These are phyloP conservation scores for Arothron firmamentum DNA, from an alignment of 2,113 vertebrate genomes.

Conservation along the genomic window DNA sequence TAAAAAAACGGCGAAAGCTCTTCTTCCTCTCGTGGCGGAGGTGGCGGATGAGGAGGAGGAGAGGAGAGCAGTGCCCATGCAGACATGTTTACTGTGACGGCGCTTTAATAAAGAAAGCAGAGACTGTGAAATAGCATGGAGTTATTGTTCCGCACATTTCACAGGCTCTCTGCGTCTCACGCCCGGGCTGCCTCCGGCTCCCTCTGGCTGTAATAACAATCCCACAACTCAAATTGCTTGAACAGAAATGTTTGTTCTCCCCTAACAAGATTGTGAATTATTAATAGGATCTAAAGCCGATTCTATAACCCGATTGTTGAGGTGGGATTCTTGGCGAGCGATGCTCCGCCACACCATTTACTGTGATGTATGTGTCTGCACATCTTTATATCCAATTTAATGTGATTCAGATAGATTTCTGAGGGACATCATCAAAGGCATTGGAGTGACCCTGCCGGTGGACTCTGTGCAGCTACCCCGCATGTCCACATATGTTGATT, in stretches of 20 bases:
- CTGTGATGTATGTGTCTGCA: slow-evolving; percentile 82
- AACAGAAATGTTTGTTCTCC: slow-evolving; percentile 82
- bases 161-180: slow-evolving; percentile 37
- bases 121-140: slow-evolving; percentile 74
- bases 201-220: slow-evolving; percentile 63
- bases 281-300: slow-evolving; percentile 78
- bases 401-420: slow-evolving; percentile 80
- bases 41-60: neutral
- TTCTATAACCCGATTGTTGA: slow-evolving; percentile 77
- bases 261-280: slow-evolving; percentile 82
- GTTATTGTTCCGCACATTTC: slow-evolving; percentile 66
- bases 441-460: slow-evolving; percentile 60
- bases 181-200: neutral
- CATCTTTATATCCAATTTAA: slow-evolving; percentile 79
- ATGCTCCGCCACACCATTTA: slow-evolving; percentile 71
- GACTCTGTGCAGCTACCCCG: slow-evolving; percentile 46
- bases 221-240: slow-evolving; percentile 72
- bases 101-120: slow-evolving; percentile 79
- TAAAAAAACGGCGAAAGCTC: neutral
- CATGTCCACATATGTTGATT: slow-evolving; percentile 66
- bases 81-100: slow-evolving; percentile 71
- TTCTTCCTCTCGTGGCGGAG: neutral
- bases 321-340: slow-evolving; percentile 76
- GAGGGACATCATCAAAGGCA: slow-evolving; percentile 79
- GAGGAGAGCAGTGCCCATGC: neutral